Conservation (phyloP, 2,888 invertebrate genomes). For the Cylloceria caligata region DNA sequence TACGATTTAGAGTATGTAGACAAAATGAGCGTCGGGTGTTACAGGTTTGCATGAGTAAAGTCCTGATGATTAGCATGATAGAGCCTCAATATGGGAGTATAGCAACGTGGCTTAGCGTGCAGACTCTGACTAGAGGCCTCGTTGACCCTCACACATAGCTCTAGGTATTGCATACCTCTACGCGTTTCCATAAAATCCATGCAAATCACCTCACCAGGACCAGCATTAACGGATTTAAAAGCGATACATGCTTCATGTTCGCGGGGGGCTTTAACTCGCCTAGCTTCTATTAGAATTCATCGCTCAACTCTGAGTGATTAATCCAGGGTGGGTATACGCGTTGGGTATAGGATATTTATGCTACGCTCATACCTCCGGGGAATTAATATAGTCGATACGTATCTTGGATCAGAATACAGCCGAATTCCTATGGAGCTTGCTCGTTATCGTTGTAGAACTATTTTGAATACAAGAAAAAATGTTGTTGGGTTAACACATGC, state of each 20-base stretch:
- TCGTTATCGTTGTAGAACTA: neutral
- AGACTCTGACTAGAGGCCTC: conserved; percentile 23
- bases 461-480: no score
- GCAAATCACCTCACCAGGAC: conserved; percentile 79
- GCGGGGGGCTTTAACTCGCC: conserved; percentile 69
- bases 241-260: conserved; percentile 78
- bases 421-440: neutral
- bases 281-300: conserved; percentile 75
- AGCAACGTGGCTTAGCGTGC: conserved; percentile 45
- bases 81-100: conserved; percentile 67
- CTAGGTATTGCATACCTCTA: neutral
- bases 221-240: conserved; percentile 83
- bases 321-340: conserved; percentile 67
- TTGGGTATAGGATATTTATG: conserved; percentile 14
- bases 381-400: neutral
- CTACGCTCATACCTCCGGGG: neutral
- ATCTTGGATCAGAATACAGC: neutral
- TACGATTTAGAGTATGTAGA: conserved; percentile 33
- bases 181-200: conserved; percentile 74
- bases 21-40: conserved; percentile 15
- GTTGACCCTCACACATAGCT: conserved; percentile 27
- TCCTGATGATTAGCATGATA: conserved; percentile 75
- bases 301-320: conserved; percentile 75
- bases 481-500: no score
- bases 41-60: conserved; percentile 64